Evolutionary conservation across 2,888 invertebrate species (phyloP).

Genomic region (Drosophila stalkeri): DNA sequence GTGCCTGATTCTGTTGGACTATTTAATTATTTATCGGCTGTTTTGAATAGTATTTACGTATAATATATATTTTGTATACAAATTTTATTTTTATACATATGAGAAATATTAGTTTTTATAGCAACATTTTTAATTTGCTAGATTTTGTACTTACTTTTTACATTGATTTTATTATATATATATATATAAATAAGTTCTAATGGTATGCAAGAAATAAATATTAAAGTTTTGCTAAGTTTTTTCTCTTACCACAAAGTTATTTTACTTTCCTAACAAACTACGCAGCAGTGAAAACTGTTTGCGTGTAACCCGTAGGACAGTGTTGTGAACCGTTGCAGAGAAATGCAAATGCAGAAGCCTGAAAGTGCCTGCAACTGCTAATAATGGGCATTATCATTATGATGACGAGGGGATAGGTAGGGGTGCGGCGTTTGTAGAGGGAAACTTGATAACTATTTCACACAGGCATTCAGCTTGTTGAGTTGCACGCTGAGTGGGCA

Average conservation of each 20-base stretch:
- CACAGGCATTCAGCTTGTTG: conserved; percentile 42
- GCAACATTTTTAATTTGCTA: too few species aligned
- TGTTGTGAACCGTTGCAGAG: conserved; percentile 45
- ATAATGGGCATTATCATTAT: conserved; percentile 74
- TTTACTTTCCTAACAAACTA: neutral
- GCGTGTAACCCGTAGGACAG: conserved; percentile 20
- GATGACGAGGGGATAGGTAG: conserved; percentile 27
- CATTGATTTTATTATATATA: neutral
- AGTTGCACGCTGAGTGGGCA: conserved; percentile 1
- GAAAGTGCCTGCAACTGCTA: conserved; percentile 71
- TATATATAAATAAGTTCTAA: neutral
- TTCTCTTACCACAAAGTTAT: neutral
- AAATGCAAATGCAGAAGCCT: conserved; percentile 69
- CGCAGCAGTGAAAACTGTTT: neutral
- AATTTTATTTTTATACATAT: neutral
- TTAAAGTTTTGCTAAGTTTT: neutral
- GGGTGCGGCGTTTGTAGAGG: neutral
- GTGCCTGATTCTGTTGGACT: too few species aligned
- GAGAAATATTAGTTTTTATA: neutral
- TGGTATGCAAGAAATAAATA: neutral
- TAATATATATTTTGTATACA: too few species aligned
- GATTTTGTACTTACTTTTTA: neutral
- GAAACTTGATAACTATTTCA: conserved; percentile 70
- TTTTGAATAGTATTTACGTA: too few species aligned
- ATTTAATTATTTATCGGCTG: too few species aligned